These are phyloP conservation scores for Gymnorhina tibicen DNA, from an alignment of 2,113 vertebrate species.

Conservation along the genomic window DNA sequence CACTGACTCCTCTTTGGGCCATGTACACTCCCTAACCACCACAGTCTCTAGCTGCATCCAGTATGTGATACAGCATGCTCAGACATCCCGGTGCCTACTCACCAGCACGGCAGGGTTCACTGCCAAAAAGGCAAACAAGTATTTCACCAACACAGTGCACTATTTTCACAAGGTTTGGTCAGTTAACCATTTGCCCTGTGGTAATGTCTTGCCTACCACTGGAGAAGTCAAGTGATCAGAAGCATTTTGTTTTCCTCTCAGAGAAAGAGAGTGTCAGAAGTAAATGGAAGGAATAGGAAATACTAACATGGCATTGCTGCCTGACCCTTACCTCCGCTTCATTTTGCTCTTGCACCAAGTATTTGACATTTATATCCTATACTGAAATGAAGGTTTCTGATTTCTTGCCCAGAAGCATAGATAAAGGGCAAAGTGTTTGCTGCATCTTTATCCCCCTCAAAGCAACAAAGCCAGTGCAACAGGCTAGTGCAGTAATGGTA, in stretches of 20 bases:
- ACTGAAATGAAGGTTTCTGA: not conserved
- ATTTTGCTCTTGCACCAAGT: not conserved
- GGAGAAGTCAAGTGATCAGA: not conserved
- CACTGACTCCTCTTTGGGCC: not conserved
- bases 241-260: not conserved
- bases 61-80: accelerated
- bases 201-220: not conserved
- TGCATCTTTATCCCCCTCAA: not conserved
- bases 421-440: not conserved
- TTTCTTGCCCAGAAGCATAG: not conserved
- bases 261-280: not conserved
- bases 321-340: not conserved
- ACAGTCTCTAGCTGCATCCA: not conserved
- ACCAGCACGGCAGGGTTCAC: not conserved
- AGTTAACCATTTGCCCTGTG: not conserved
- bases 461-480: not conserved
- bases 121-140: not conserved
- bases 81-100: not conserved
- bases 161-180: not conserved
- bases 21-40: not conserved
- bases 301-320: not conserved
- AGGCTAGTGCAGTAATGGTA: not conserved
- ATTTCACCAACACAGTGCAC: not conserved
- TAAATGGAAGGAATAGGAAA: not conserved
- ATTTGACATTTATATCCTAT: not conserved